These are phyloP conservation scores for Hoplodrina blanda DNA, from an alignment of 2,888 invertebrate species.

Conservation along the genomic window DNA sequence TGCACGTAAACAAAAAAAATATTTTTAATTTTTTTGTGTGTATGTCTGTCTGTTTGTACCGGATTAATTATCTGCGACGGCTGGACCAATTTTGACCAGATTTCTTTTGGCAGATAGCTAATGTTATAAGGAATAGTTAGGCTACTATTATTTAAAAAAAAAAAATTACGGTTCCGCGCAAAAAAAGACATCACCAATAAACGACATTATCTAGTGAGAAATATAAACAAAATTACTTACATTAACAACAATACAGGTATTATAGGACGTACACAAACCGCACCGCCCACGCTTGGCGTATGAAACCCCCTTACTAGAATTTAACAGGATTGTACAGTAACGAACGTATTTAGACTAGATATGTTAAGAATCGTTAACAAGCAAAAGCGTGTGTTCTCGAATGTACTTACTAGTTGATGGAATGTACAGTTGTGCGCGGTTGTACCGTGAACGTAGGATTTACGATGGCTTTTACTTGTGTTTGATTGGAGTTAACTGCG, in stretches of 20 bases:
- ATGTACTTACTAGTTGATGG: slow-evolving; percentile 44
- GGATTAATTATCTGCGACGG: too few species aligned
- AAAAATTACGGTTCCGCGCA: too few species aligned
- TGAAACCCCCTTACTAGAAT: slow-evolving; percentile 35
- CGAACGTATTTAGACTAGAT: slow-evolving; percentile 45
- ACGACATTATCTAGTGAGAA: too few species aligned
- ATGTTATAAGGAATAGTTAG: too few species aligned
- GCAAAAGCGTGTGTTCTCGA: slow-evolving; percentile 58
- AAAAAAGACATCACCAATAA: too few species aligned
- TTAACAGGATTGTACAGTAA: slow-evolving; percentile 43
- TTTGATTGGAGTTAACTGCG: background rate
- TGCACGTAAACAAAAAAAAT: too few species aligned
- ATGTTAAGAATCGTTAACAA: slow-evolving; percentile 63
- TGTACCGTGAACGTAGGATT: slow-evolving; percentile 15
- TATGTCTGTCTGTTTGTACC: too few species aligned
- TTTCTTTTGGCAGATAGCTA: too few species aligned
- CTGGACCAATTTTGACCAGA: too few species aligned
- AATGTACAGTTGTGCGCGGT: slow-evolving; percentile 42
- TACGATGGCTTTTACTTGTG: slow-evolving; percentile 5
- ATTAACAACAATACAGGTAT: background rate
- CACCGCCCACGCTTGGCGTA: background rate
- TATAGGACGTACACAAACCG: background rate
- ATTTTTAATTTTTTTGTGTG: too few species aligned
- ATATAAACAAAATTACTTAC: background rate
- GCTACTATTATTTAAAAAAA: too few species aligned